These are phyloP conservation scores for Sander vitreus DNA, from an alignment of 2,113 vertebrate genomes.

Conservation along the genomic window DNA sequence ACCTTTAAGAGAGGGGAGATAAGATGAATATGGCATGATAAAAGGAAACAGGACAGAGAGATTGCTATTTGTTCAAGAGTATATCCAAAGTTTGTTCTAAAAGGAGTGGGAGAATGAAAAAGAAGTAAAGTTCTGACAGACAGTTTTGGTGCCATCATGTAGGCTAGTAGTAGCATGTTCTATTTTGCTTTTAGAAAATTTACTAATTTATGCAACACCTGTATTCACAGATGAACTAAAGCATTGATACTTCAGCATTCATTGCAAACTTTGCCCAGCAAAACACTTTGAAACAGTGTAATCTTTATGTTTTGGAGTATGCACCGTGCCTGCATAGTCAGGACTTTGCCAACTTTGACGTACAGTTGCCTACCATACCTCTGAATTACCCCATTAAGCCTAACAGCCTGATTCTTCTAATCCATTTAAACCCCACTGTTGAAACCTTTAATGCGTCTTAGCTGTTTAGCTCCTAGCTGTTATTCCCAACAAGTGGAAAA, in stretches of 20 bases:
- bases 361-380: not conserved
- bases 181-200: not conserved
- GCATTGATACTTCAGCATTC: too few relatives aligned
- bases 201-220: not conserved
- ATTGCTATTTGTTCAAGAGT: not conserved
- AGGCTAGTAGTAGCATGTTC: not conserved
- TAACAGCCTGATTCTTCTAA: conserved; percentile 54
- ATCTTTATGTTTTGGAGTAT: not conserved
- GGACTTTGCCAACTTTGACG: not conserved
- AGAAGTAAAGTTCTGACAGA: not conserved
- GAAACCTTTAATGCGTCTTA: conserved; percentile 51
- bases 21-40: not conserved
- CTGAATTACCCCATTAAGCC: conserved; percentile 45
- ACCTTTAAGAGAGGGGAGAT: too few relatives aligned
- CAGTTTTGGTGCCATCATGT: not conserved
- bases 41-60: not conserved
- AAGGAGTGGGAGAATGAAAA: not conserved
- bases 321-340: not conserved
- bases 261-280: not conserved
- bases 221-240: not conserved
- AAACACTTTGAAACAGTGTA: not conserved
- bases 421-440: conserved; percentile 58
- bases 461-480: conserved; percentile 1
- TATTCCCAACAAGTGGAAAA: conserved; percentile 21
- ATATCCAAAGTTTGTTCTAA: not conserved